Conservation (phyloP, 2,113 vertebrate species). For the Phrynosoma platyrhinos region DNA sequence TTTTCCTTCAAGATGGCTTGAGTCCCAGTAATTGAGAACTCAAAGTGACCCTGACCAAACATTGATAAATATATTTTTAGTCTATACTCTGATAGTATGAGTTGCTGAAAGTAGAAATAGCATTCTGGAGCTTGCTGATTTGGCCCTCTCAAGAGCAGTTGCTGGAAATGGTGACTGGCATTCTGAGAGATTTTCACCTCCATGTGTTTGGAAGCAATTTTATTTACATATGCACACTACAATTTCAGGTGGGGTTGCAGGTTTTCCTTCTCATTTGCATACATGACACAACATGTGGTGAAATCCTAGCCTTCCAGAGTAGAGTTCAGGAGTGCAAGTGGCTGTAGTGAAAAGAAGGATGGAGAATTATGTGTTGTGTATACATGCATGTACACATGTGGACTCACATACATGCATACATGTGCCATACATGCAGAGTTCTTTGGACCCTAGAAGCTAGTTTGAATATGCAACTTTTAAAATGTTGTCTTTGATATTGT, state of each 20-base stretch:
- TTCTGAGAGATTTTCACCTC: background rate
- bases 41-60: background rate
- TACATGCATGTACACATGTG: background rate
- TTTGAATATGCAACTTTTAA: background rate
- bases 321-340: background rate
- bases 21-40: background rate
- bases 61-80: background rate
- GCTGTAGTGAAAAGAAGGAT: background rate
- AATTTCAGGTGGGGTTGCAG: background rate
- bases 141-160: background rate
- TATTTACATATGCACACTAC: background rate
- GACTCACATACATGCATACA: too few species aligned
- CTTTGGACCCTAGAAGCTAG: background rate
- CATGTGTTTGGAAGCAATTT: background rate
- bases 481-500: background rate
- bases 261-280: too few species aligned
- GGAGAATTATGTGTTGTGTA: background rate
- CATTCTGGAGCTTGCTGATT: background rate
- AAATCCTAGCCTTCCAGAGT: background rate
- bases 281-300: too few species aligned
- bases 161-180: background rate
- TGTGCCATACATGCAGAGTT: background rate
- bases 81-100: background rate
- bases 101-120: background rate
- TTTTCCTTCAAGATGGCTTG: too few species aligned